Evolutionary conservation across 2,113 vertebrate species (phyloP), one percentile per base, ranked within the genome.

Genomic region (Ceratotherium simum): DNA sequence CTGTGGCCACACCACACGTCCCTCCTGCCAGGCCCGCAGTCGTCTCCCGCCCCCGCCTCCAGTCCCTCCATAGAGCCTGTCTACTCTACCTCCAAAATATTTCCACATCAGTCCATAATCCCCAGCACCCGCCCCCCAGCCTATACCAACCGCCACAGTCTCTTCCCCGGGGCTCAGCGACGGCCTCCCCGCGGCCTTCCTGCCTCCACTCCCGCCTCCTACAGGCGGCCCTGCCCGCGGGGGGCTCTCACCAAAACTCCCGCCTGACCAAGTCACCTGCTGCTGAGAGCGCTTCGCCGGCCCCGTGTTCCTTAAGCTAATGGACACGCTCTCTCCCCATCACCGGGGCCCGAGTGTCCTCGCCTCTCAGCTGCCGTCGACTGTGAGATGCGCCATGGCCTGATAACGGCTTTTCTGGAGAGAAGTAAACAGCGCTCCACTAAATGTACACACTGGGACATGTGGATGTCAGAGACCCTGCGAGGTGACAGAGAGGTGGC

Each of bases 1-100:
- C 21, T 1, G 46, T 5, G 36, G 46, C 8, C 2, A 33, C 46
- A 29, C 3, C 0, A 0, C 27, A 0, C 0, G 8, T 39, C 6
- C 48, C n/a, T 25, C 33, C 4, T 1, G 3, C n/a, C 48, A 7
- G 29, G 67, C n/a, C 48, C 2, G 9, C 0, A 4, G 56, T 51
- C 0, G 2, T 8, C 42, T 60, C 46, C 46, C 13, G 6, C 11
- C 36, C 72, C 33, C 87, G 23, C 11, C 3, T 6, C 79, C 69
- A n/a, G 9, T 60, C 60, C 16, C 36, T 42, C n/a, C 3, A 8
- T 0, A 12, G 20, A 21, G 8, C 65, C 65, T 25, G 39, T 16
- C 75, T 8, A 2, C 9, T 25, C 29, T 6, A 6, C 69, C 12
- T 51, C 79, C 4, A 11, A 58, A 46, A 33, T 5, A 13, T 16